These are phyloP conservation scores for Drosophila melanica DNA, from an alignment of 1,140 invertebrate species.

Conservation along the genomic window DNA sequence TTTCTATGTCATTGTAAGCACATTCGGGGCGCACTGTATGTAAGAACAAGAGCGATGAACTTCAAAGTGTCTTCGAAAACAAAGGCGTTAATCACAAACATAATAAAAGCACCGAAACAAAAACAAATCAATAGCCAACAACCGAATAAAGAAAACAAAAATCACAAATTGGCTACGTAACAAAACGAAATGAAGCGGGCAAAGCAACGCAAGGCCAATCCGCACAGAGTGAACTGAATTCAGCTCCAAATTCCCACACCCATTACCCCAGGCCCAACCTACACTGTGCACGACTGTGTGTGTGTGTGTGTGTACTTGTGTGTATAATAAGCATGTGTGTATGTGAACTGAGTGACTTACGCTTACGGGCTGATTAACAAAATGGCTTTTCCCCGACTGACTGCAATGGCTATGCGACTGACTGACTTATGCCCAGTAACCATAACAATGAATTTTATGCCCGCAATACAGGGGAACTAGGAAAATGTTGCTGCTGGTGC, in stretches of 20 bases:
- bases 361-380: constrained; percentile 72
- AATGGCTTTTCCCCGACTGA: constrained; percentile 52
- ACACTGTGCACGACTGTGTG: not conserved
- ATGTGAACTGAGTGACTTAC: constrained; percentile 70
- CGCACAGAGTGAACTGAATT: constrained; percentile 22
- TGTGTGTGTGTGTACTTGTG: constrained; percentile 19
- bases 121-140: constrained; percentile 11
- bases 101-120: not conserved
- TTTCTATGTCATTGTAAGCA: constrained; percentile 50
- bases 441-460: constrained; percentile 82
- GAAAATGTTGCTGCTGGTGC: constrained; percentile 27
- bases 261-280: constrained; percentile 22
- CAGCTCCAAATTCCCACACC: constrained; percentile 33
- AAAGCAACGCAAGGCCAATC: constrained; percentile 49
- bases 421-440: constrained; percentile 79
- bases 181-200: constrained; percentile 43
- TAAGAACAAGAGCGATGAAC: constrained; percentile 33
- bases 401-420: constrained; percentile 51
- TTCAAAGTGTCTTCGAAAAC: constrained; percentile 27
- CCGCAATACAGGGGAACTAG: constrained; percentile 33
- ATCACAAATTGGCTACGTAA: constrained; percentile 37
- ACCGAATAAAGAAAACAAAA: constrained; percentile 7
- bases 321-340: constrained; percentile 64
- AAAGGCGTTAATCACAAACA: constrained; percentile 30
- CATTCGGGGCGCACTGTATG: constrained; percentile 46